Percentiles rank a stretch among this genome's conserved stretches.
These are phyloP conservation scores for Channa striata DNA, from an alignment of 2,797 vertebrate genomes.

Conservation along the genomic window DNA sequence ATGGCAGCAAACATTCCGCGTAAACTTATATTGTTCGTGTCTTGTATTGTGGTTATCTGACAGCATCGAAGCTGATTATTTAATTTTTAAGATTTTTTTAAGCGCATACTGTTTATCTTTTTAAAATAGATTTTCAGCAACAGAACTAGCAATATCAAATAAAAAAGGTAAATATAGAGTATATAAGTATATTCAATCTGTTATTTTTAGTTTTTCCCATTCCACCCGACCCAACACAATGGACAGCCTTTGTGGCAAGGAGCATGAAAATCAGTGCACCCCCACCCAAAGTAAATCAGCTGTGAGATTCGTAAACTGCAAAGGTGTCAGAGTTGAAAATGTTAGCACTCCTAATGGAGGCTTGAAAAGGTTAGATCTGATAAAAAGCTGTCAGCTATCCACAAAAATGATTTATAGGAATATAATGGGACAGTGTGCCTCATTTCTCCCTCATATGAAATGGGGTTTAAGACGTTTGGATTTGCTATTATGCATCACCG, in stretches of 20 bases:
- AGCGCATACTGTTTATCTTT: constrained; percentile 19
- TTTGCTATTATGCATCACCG: constrained; percentile 91
- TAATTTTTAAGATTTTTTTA: constrained; percentile 48
- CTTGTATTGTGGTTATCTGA: constrained; percentile 16
- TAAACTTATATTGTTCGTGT: constrained; percentile 11
- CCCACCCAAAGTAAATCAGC: constrained; percentile 95
- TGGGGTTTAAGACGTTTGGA: constrained; percentile 93
- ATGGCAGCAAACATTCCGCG: constrained; percentile 2
- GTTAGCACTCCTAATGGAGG: constrained; percentile 96
- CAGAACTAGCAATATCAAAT: constrained; percentile 21
- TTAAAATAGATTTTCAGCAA: constrained; percentile 32
- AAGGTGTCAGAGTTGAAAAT: constrained; percentile 98
- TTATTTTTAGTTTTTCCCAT: constrained; percentile 34
- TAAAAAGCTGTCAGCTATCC: constrained; percentile 97
- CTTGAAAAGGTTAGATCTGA: constrained; percentile 99
- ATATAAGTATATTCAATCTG: constrained; percentile 44
- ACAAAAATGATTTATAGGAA: constrained; percentile 97
- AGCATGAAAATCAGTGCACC: constrained; percentile 74
- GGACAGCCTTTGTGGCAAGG: constrained; percentile 72
- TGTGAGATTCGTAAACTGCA: constrained; percentile 95
- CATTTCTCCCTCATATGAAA: constrained; percentile 96
- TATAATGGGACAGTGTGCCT: constrained; percentile 98
- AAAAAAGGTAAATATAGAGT: constrained; percentile 47
- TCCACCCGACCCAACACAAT: constrained; percentile 52
- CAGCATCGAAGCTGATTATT: constrained; percentile 8